phyloP scores from a whole-genome alignment of 2,113 vertebrate genomes.

The Leiothrix lutea region DNA sequence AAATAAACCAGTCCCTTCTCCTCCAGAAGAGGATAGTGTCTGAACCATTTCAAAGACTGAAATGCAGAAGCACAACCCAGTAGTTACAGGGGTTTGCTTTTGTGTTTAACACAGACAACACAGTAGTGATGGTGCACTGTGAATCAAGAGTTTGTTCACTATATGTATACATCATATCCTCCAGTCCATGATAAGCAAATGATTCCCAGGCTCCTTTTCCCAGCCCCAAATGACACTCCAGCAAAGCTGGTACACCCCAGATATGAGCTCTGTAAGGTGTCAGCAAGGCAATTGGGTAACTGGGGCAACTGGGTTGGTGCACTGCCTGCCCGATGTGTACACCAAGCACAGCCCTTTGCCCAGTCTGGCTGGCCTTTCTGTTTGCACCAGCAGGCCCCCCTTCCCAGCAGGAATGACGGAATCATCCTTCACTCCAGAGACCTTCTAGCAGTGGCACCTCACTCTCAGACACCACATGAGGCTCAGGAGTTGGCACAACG shows the following conservation, averaged over 20 bases:
- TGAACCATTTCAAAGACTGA: not conserved
- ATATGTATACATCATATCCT: not conserved
- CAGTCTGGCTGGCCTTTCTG: not conserved
- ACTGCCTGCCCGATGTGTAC: not conserved
- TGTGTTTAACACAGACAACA: not conserved
- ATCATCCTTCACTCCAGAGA: not conserved
- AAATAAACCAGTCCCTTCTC: not conserved
- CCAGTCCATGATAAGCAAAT: not conserved
- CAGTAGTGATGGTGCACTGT: not conserved
- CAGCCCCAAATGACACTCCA: not conserved
- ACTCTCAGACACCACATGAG: not conserved
- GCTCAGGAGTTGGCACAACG: not conserved
- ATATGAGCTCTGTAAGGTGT: not conserved
- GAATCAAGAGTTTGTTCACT: not conserved
- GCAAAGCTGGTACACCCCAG: not conserved
- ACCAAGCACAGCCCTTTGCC: not conserved
- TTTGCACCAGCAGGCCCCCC: not conserved
- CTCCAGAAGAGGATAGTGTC: not conserved
- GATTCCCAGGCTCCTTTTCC: not conserved
- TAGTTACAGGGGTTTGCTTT: not conserved
- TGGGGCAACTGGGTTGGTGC: not conserved
- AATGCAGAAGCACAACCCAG: not conserved
- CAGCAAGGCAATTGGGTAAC: no score
- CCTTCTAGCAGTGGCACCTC: not conserved
- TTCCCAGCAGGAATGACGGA: not conserved